A percentile compares a stretch with the other conserved stretches of the same genome.
Conservation (phyloP, 2,113 vertebrate species). For the Speoplatyrhinus poulsoni region DNA sequence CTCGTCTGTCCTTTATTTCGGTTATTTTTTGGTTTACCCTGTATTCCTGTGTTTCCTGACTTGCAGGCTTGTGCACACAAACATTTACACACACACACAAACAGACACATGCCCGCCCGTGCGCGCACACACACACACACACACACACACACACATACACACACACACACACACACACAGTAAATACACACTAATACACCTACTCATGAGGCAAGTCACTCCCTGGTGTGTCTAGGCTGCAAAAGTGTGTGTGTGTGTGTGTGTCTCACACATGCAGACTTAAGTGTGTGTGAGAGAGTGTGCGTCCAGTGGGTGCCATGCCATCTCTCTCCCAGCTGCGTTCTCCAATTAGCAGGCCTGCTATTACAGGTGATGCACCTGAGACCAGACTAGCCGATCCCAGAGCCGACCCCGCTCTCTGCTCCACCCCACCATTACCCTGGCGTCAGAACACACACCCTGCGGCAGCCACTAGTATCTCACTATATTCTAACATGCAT, state of each 20-base stretch:
- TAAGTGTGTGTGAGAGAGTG: slow-evolving; percentile 2
- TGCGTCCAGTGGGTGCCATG: neutral
- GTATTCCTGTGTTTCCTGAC: too few species aligned
- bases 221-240: neutral
- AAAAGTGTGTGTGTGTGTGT: slow-evolving; percentile 7
- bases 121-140: neutral
- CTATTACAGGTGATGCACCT: slow-evolving; percentile 56
- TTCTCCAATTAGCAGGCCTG: slow-evolving; percentile 48
- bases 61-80: too few species aligned
- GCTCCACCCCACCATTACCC: slow-evolving; percentile 1
- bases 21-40: neutral
- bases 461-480: too few species aligned
- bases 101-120: too few species aligned
- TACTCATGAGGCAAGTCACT: too few species aligned
- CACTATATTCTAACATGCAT: neutral
- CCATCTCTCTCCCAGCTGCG: neutral
- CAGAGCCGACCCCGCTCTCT: slow-evolving; percentile 16
- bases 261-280: slow-evolving; percentile 1
- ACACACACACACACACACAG: neutral
- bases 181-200: neutral
- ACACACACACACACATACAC: neutral
- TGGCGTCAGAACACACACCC: neutral
- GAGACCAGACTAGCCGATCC: slow-evolving; percentile 34
- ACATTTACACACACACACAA: too few species aligned
- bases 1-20: neutral